A percentile compares a stretch with the other conserved stretches of the same genome.
phyloP scores from a whole-genome alignment of 1,140 invertebrate genomes.

The Onthophagus taurus region DNA sequence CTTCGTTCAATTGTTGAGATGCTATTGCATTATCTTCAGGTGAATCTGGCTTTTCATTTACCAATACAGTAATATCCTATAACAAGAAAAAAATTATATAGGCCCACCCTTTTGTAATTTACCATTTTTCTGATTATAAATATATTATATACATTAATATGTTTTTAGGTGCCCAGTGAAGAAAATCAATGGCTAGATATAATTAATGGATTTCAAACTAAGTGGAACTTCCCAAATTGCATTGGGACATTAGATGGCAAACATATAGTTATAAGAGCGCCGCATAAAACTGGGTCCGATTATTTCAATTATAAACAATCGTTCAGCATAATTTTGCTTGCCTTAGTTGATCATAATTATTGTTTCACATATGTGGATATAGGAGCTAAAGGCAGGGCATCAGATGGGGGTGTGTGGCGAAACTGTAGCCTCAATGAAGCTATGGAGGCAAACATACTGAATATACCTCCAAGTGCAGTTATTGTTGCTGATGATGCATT shows the following conservation, averaged over 20 bases:
- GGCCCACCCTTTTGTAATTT: conserved; percentile 5
- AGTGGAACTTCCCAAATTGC: conserved; percentile 38
- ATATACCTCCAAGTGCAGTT: too few species aligned
- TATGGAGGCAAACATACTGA: too few species aligned
- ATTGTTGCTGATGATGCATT: too few species aligned
- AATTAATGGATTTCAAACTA: conserved; percentile 21
- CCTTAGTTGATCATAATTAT: conserved; percentile 31
- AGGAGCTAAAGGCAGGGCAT: conserved; percentile 29
- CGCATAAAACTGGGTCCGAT: conserved; percentile 29
- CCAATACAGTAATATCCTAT: too few species aligned
- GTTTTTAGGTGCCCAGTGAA: too few species aligned
- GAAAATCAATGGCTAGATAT: conserved; percentile 23
- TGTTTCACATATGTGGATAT: conserved; percentile 29
- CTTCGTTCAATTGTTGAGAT: conserved; percentile 11
- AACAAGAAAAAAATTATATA: too few species aligned
- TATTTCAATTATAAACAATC: conserved; percentile 20
- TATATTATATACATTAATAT: too few species aligned
- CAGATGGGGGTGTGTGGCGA: conserved; percentile 31
- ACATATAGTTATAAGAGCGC: conserved; percentile 34
- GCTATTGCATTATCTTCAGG: too few species aligned
- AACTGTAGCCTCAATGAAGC: too few species aligned
- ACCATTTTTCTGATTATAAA: too few species aligned
- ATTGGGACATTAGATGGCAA: conserved; percentile 39
- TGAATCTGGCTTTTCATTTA: too few species aligned
- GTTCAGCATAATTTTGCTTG: conserved; percentile 24